Base-by-base conservation (phyloP, 2,888 invertebrate genomes). In the Hoplodrina ambigua region DNA sequence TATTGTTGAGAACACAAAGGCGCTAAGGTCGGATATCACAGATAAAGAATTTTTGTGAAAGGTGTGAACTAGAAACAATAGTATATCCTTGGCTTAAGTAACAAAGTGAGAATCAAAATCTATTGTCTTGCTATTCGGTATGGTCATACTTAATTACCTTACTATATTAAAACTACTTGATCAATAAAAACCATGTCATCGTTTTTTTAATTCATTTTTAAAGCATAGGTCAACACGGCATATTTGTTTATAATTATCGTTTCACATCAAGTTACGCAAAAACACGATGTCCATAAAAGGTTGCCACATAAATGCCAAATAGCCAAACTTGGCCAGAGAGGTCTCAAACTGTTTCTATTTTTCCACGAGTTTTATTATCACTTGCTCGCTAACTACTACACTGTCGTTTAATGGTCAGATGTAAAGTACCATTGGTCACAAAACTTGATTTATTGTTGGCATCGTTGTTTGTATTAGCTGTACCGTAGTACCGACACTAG, bases 271-370 rank as follows among this genome's bases (percentile, higher is more conserved):
- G 84, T 91, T 90, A 90, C 89, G 88, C 90, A 91, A 91, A 89
- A 88, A 85, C 85, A 70, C 81, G 86, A 87, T 85, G 87, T 60
- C 90, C 89, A 88, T 89, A 88, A 89, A 91, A 89, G 91, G 91
- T 88, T 88, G 85, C 85, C 85, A 83, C 81, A 70, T 83, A 87
- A 88, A 88, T 91, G 85, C 85, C 89, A 87, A 91, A 89, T 87
- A 83, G 87, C 84, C 86, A 86, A 88, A 89, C 88, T 84, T 86
- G 85, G 86, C 73, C 71, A 70, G 74, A 69, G 75, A 49, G 67
- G 58, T 75, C 52, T 76, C 63, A 58, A 70, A 78, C 68, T 53
- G 55, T 63, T 69, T 58, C 67, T 58, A 61, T 63, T 65, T 77
- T 63, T 80, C 75, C 66, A 53, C 62, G 41, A 53, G 53, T 65